Base-by-base conservation (phyloP, 2,113 vertebrate genomes). In the Peromyscus maniculatus region DNA sequence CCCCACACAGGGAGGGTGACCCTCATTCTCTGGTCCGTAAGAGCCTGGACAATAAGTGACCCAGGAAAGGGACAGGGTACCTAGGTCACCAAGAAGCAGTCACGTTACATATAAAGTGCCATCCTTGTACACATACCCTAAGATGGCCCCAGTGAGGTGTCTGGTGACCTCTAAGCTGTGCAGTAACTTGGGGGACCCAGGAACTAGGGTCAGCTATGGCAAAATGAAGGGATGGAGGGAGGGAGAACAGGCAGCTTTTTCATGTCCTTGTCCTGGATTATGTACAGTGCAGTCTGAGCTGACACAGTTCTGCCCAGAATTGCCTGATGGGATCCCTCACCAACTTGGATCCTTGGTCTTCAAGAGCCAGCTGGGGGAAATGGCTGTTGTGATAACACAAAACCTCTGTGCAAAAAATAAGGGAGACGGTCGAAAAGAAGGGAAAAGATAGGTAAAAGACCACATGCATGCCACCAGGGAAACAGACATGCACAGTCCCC, bases 401-500 rank as follows among this genome's bases (percentile, higher is more conserved):
- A 57, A 13, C 8, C 49, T 12, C 2, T 4, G 52, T 19, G 24
- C 57, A 87, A 21, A 84, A 69, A 59, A 33, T 28, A 67, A 49
- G 26, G 52, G 31, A 13, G 7, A 46, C 9, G 4, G 83, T 12
- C 43, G 52, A 52, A 64, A 49, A 67, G 31, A 59, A 55, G 28
- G 39, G 15, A 13, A 66, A 66, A 59, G 59, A 7, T 21, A 62
- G 28, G 39, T 11, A 13, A 66, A 71, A 59, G 59, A 7, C 21
- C 12, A 31, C 0, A 0, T 1, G 15, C 9, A 4, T 5, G 10
- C 28, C 57, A 2, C 36, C 36, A 17, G 36, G 26, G 64, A 77
- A 36, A 19, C 17, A 49, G 26, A n/a, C 28, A 1, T 0, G 36
- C 2, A 43, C 7, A 4, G 10, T 8, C 59, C 5, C 10, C 0